Base-by-base conservation (phyloP, 2,888 invertebrate genomes). In the Lepidonotus clava region DNA sequence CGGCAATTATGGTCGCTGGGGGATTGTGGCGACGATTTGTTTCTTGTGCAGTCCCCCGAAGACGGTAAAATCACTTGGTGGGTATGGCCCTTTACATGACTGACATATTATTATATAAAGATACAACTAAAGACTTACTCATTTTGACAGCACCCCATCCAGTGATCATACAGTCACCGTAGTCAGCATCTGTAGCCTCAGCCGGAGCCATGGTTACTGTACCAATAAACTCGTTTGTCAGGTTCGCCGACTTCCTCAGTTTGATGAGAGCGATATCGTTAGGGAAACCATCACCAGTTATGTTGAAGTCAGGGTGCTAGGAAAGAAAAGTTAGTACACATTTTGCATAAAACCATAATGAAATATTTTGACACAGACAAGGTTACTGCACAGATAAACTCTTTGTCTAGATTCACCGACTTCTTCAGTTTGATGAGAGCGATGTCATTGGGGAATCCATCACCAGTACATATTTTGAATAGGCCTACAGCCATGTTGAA, bases 401-500 rank as follows among this genome's bases (percentile, higher is more conserved):
- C n/a, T 18, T 41, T 56, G 66, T 83, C 71, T 0, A 88, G 46
- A 18, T 87, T 0, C 2, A 83, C 53, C n/a, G 77, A 21, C 1
- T 38, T 21, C 76, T 38, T 40, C 61, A 90, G 86, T 32, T 85
- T 86, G 28, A 90, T 46, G 28, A 89, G 21, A 53, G 88, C 89
- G 46, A 90, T 88, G 86, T 90, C 90, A 71, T 90, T 90, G 71
- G 90, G 89, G 86, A 84, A 89, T n/a, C 90, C 90, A 11, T 56
- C 84, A 40, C 46, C 83, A n/a, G n/a, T n/a, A n/a, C n/a, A n/a
- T 24, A 83, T n/a, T 46, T 8, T 38, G 18, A n/a, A n/a, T 83
- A 40, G 14, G 51, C 51, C 51, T 14, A 14, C 11, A 38, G 8
- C 11, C 14, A 77, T 21, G 18, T 21, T 11, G 18, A 77, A 32